phyloP scores from a whole-genome alignment of 2,797 vertebrate genomes.

The Prionace glauca region DNA sequence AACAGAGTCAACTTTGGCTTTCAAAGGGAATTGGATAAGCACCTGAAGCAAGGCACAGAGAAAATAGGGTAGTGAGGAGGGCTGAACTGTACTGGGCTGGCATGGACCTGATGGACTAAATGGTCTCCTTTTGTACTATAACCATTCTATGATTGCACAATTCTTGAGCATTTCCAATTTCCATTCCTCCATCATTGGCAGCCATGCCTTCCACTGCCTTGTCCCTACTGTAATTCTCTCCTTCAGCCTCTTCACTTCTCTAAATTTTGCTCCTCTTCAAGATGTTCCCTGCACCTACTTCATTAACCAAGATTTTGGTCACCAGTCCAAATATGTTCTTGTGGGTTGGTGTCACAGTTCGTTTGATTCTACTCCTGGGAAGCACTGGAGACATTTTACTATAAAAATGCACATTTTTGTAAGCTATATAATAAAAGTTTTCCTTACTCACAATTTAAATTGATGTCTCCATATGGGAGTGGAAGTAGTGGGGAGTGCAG shows the following conservation, averaged over 20 bases:
- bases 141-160: neutral
- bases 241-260: neutral
- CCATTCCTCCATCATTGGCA: neutral
- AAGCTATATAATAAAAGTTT: neutral
- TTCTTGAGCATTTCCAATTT: neutral
- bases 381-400: neutral
- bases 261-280: neutral
- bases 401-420: neutral
- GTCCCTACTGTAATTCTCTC: neutral
- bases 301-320: neutral
- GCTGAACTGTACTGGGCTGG: neutral
- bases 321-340: neutral
- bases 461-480: conserved; percentile 89
- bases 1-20: neutral
- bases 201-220: neutral
- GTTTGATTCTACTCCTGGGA: neutral
- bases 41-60: neutral
- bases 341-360: neutral
- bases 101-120: neutral
- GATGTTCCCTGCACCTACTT: neutral
- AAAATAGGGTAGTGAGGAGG: neutral
- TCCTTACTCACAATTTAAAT: conserved; percentile 64
- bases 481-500: conserved; percentile 86
- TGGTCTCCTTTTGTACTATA: neutral
- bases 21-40: neutral